Conservation (phyloP, 2,113 vertebrate genomes). For the Dromiciops gliroides region DNA sequence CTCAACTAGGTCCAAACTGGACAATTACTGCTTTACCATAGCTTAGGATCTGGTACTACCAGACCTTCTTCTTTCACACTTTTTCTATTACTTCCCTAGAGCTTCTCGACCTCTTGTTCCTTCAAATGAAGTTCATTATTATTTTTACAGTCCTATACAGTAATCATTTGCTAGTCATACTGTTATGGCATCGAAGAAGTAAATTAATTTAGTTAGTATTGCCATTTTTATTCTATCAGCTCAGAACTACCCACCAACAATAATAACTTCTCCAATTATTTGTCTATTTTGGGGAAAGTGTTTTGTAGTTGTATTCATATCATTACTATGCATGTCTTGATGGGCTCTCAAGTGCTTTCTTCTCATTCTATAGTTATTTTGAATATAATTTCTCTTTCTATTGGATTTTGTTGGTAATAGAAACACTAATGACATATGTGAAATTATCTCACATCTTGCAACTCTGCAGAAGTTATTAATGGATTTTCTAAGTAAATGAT, state of each 20-base stretch:
- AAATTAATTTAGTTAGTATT: background rate
- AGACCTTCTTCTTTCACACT: background rate
- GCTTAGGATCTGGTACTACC: background rate
- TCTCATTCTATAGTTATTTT: background rate
- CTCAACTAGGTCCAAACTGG: background rate
- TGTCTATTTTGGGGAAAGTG: background rate
- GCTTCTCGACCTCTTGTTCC: background rate
- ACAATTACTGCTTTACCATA: background rate
- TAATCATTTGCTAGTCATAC: background rate
- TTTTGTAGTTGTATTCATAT: background rate
- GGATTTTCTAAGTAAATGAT: background rate
- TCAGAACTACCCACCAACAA: background rate
- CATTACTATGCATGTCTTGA: background rate
- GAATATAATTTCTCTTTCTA: background rate
- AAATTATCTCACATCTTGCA: background rate
- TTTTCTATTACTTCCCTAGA: background rate
- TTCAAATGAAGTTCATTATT: background rate
- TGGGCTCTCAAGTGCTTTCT: background rate
- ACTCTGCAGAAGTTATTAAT: background rate
- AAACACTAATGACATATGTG: background rate
- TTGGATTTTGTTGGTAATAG: background rate
- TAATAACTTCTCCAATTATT: background rate
- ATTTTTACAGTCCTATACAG: background rate
- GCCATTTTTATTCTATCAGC: background rate
- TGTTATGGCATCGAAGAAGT: background rate